Evolutionary conservation across 2,888 invertebrate species (phyloP).

Genomic region (Linyphia triangularis): DNA sequence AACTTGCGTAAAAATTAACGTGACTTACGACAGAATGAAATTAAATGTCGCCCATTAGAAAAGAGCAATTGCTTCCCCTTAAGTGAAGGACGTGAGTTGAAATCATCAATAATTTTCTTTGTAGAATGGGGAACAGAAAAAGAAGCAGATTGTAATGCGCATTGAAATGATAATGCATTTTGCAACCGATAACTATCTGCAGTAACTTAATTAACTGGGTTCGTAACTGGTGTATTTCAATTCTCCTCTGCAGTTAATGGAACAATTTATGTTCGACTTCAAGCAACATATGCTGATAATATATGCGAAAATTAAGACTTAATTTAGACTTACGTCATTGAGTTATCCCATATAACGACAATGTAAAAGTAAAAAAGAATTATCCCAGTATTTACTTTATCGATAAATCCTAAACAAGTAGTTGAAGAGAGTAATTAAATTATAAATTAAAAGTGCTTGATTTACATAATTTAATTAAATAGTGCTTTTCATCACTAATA

Average conservation of each 20-base stretch:
- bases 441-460: too few relatives aligned
- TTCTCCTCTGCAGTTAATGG: neutral
- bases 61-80: conserved; percentile 46
- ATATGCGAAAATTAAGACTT: neutral
- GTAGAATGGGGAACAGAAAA: conserved; percentile 17
- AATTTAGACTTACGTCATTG: neutral
- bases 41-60: conserved; percentile 49
- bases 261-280: neutral
- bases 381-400: too few relatives aligned
- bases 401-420: too few relatives aligned
- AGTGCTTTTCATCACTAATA: too few relatives aligned
- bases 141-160: conserved; percentile 2
- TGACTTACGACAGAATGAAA: conserved; percentile 22
- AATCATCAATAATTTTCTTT: conserved; percentile 50
- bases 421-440: too few relatives aligned
- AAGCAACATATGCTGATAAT: neutral
- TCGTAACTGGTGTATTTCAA: neutral
- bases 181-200: conserved; percentile 28
- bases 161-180: conserved; percentile 41
- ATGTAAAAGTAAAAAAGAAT: too few relatives aligned
- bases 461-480: too few relatives aligned
- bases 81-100: conserved; percentile 6
- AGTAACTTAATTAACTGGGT: conserved; percentile 23
- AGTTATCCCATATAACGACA: too few relatives aligned
- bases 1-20: conserved; percentile 39